Conservation (phyloP, 2,888 invertebrate genomes). For the Tineola bisselliella region DNA sequence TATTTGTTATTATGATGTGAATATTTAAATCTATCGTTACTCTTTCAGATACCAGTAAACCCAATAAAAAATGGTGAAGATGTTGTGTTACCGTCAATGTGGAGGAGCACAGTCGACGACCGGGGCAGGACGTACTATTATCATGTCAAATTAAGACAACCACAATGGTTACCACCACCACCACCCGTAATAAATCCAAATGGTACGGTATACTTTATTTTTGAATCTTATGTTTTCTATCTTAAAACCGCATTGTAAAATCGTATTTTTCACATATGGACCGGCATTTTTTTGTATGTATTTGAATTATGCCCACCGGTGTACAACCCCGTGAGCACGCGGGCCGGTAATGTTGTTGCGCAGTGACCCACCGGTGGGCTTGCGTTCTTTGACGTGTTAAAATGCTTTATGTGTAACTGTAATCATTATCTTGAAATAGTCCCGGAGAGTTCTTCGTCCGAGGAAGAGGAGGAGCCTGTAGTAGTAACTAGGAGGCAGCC, state of each 20-base stretch:
- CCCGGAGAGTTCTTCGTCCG: constrained; percentile 53
- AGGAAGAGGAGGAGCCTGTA: constrained; percentile 36
- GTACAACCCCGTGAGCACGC: too few species aligned
- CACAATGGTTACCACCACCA: constrained; percentile 82
- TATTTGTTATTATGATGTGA: too few species aligned
- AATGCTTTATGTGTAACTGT: too few species aligned
- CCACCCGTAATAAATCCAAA: constrained; percentile 29
- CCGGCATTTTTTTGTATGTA: too few species aligned
- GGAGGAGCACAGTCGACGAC: constrained; percentile 85
- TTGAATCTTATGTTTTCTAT: too few species aligned
- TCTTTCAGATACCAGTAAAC: neutral
- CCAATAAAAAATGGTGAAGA: constrained; percentile 23
- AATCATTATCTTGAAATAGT: neutral
- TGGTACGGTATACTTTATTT: too few species aligned
- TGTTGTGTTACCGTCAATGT: constrained; percentile 80
- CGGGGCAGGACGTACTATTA: constrained; percentile 93
- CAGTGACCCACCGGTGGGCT: too few species aligned
- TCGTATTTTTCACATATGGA: too few species aligned
- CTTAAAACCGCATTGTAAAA: constrained; percentile 26
- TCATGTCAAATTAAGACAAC: constrained; percentile 78
- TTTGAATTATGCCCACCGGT: too few species aligned
- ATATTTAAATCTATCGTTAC: too few species aligned
- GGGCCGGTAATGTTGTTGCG: too few species aligned
- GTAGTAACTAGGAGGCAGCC: constrained; percentile 37
- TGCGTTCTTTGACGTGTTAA: too few species aligned